These are phyloP conservation scores for Auanema sp. DNA, from an alignment of 2,888 invertebrate genomes.

Conservation along the genomic window DNA sequence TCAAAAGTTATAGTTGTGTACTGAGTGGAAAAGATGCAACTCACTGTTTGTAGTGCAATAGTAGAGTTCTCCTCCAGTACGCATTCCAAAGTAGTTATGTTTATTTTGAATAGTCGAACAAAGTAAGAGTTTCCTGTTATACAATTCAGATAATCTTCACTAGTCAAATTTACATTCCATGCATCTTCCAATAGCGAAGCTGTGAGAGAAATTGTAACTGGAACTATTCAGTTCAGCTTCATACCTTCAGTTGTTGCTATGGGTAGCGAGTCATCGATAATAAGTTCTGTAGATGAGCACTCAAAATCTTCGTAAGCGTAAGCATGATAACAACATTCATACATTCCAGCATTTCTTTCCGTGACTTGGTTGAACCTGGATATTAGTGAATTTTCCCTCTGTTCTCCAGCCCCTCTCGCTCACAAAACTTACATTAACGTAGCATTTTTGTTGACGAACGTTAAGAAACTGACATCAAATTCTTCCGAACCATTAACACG, in stretches of 20 bases:
- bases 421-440: slow-evolving; percentile 1
- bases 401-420: neutral
- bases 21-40: neutral
- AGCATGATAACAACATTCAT: slow-evolving; percentile 20
- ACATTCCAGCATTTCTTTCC: slow-evolving; percentile 6
- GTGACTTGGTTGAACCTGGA: slow-evolving; percentile 10
- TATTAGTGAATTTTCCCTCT: neutral
- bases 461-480: slow-evolving; percentile 13
- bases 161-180: slow-evolving; percentile 16
- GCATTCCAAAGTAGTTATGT: slow-evolving; percentile 13
- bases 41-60: neutral
- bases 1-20: too few species aligned
- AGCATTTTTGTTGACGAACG: slow-evolving; percentile 10
- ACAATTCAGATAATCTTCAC: slow-evolving; percentile 12
- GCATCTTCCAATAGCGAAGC: neutral
- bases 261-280: neutral
- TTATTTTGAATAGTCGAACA: slow-evolving; percentile 10
- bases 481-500: slow-evolving; percentile 13
- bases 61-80: slow-evolving; percentile 11
- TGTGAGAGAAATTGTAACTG: neutral
- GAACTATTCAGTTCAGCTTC: neutral
- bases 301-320: slow-evolving; percentile 20
- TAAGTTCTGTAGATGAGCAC: slow-evolving; percentile 13
- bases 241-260: neutral
- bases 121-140: slow-evolving; percentile 9